phyloP scores from a whole-genome alignment of 2,888 invertebrate species.

The Cylloceria caligata region DNA sequence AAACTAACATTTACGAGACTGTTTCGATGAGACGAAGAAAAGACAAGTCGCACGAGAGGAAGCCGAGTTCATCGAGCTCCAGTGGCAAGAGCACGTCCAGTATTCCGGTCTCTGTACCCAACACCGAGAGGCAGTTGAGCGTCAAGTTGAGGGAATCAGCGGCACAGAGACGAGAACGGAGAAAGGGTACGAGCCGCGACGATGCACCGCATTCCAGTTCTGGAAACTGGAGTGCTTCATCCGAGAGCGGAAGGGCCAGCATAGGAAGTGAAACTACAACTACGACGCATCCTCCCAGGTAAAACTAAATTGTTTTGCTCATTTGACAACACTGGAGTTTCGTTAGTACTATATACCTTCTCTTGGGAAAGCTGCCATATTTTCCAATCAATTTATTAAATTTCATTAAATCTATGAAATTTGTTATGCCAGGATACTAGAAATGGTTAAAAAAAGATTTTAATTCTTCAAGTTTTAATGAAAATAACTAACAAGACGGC shows the following conservation, averaged over 20 bases:
- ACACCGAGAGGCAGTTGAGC: conserved; percentile 78
- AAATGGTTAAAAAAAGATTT: too few relatives aligned
- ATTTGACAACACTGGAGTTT: background rate
- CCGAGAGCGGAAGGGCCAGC: conserved; percentile 94
- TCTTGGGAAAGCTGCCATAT: background rate
- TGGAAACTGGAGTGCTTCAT: conserved; percentile 98
- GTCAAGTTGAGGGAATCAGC: conserved; percentile 93
- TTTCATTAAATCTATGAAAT: too few relatives aligned
- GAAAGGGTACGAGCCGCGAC: conserved; percentile 88
- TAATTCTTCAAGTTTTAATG: too few relatives aligned
- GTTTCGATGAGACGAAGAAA: conserved; percentile 89
- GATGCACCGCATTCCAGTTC: conserved; percentile 95
- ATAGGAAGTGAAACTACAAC: conserved; percentile 93
- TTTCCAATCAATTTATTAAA: background rate
- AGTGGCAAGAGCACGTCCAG: conserved; percentile 81
- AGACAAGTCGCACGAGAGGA: conserved; percentile 91
- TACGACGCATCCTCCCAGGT: conserved; percentile 85
- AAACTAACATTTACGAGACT: conserved; percentile 89
- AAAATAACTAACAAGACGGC: too few relatives aligned
- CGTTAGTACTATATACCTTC: background rate
- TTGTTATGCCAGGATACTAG: too few relatives aligned
- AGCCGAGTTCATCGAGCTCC: conserved; percentile 90
- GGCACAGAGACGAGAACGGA: conserved; percentile 89
- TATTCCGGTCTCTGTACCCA: conserved; percentile 78
- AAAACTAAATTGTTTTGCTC: conserved; percentile 28